These are phyloP conservation scores for Anolis sagrei DNA, from an alignment of 2,113 vertebrate genomes.

Conservation along the genomic window DNA sequence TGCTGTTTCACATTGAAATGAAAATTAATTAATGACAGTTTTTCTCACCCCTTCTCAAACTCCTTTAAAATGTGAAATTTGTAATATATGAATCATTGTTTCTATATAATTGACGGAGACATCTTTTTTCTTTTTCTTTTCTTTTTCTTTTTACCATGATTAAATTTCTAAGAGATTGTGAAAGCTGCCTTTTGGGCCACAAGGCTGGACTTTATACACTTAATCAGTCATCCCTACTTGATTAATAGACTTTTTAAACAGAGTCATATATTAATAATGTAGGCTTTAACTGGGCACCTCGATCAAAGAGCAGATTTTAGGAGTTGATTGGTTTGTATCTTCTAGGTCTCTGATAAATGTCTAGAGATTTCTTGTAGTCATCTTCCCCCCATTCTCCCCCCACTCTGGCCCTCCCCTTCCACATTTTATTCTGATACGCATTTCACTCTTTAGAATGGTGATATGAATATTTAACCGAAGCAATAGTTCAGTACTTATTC, in stretches of 20 bases:
- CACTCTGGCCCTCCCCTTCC: conserved; percentile 40
- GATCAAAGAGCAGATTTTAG: conserved; percentile 71
- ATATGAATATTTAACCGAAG: conserved; percentile 76
- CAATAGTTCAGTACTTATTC: conserved; percentile 69
- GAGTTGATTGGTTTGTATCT: conserved; percentile 74
- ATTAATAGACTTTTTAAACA: conserved; percentile 77
- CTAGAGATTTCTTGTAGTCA: conserved; percentile 68
- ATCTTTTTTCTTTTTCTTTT: neutral
- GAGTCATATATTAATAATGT: conserved; percentile 77
- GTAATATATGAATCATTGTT: conserved; percentile 43
- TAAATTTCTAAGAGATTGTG: conserved; percentile 49
- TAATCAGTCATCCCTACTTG: conserved; percentile 74
- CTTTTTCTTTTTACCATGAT: conserved; percentile 11
- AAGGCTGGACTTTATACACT: conserved; percentile 67
- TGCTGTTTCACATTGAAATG: conserved; percentile 40
- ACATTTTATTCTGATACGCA: conserved; percentile 67
- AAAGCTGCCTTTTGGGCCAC: conserved; percentile 67
- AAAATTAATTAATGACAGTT: conserved; percentile 37
- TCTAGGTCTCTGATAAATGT: conserved; percentile 73
- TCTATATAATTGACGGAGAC: conserved; percentile 42
- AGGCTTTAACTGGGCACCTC: conserved; percentile 71
- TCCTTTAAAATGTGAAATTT: neutral
- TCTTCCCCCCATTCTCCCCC: conserved; percentile 30
- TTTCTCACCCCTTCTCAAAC: neutral
- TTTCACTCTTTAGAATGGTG: conserved; percentile 72